phyloP scores from a whole-genome alignment of 2,797 vertebrate genomes.

The Sphenodon punctatus region DNA sequence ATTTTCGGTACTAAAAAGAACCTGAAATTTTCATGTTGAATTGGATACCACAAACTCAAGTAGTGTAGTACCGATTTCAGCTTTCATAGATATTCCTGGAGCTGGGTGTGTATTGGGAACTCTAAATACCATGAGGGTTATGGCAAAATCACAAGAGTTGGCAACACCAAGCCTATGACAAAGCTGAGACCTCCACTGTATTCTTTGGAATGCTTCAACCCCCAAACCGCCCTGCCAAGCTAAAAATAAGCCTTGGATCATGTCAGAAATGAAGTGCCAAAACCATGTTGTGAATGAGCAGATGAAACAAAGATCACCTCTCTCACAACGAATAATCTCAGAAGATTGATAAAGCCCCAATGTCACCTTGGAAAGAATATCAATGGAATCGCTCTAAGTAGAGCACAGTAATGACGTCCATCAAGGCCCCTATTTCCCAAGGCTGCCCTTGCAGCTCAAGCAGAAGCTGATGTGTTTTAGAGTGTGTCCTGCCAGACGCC shows the following conservation, averaged over 20 bases:
- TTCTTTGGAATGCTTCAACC: too few species aligned
- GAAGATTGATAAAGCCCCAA: background rate
- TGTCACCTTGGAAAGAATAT: conserved; percentile 37
- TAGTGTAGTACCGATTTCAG: too few species aligned
- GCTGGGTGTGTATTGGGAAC: too few species aligned
- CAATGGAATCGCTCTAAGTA: conserved; percentile 1
- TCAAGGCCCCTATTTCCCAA: background rate
- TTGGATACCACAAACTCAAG: too few species aligned
- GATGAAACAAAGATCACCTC: background rate
- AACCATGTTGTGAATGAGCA: background rate
- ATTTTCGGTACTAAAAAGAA: too few species aligned
- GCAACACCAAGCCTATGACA: too few species aligned
- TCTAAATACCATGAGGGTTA: too few species aligned
- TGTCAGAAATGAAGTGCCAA: background rate
- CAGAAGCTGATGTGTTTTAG: conserved; percentile 19
- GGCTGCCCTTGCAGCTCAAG: conserved; percentile 35
- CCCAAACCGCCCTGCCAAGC: background rate
- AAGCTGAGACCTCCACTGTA: too few species aligned
- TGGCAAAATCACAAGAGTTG: too few species aligned
- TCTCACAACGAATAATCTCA: background rate
- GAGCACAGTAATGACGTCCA: conserved; percentile 38
- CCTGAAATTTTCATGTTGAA: too few species aligned
- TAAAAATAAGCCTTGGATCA: background rate
- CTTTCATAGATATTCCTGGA: too few species aligned
- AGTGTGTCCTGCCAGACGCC: background rate